These are phyloP conservation scores for Cebidichthys violaceus DNA, from an alignment of 2,113 vertebrate genomes.

Conservation along the genomic window DNA sequence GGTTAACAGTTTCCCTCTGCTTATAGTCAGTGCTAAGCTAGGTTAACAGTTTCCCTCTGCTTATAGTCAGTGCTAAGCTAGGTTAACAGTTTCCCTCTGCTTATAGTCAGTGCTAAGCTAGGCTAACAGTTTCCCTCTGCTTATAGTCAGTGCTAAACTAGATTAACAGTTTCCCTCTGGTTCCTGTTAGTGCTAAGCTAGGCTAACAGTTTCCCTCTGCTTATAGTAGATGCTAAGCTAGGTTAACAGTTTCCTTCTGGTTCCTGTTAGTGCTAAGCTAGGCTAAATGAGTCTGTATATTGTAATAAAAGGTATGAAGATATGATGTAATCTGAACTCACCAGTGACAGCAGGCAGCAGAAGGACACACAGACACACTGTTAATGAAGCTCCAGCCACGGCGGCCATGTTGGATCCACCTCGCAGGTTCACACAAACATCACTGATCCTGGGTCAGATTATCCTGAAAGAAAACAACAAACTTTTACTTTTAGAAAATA, in stretches of 20 bases:
- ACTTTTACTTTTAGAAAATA: not conserved
- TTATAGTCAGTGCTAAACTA: not conserved
- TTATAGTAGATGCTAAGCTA: not conserved
- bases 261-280: not conserved
- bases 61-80: not conserved
- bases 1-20: no score
- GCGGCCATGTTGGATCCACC: slow-evolving; percentile 51
- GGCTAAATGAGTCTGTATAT: not conserved
- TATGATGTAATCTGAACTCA: slow-evolving; percentile 27
- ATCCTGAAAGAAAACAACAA: not conserved
- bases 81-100: not conserved
- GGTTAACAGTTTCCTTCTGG: not conserved
- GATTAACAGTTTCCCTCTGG: not conserved
- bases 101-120: not conserved
- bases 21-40: not conserved
- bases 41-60: not conserved
- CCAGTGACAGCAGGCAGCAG: slow-evolving; percentile 52
- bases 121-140: not conserved
- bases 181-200: not conserved
- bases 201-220: not conserved
- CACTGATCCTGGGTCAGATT: slow-evolving; percentile 30
- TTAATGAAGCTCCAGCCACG: slow-evolving; percentile 6
- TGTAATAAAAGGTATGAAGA: not conserved
- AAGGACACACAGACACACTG: slow-evolving; percentile 38
- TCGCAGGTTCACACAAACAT: slow-evolving; percentile 23